Evolutionary conservation across 2,888 invertebrate genomes (phyloP), one percentile per base, ranked within the genome.

Genomic region (Noctua comes): DNA sequence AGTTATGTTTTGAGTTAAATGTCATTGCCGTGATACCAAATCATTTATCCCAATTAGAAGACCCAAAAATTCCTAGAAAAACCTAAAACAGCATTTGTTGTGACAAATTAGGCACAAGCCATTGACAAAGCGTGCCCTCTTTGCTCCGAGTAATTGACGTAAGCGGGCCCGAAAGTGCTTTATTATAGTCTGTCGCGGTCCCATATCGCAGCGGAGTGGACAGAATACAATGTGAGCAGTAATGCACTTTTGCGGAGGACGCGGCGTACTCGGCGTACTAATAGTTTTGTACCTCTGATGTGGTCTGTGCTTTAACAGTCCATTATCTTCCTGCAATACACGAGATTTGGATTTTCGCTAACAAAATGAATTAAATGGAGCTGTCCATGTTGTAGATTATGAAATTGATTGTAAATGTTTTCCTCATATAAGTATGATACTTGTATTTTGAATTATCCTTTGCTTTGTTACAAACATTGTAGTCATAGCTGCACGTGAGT

Each of bases 141-240:
- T 68, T 86, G 70, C 66, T 65, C 57, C 18, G 24, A 59, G 46
- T 84, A 84, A 86, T 79, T 83, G 79, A 84, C 57, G 71, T 80
- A 87, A 86, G 71, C 85, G 76, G 66, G 36, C 65, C 40, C 62
- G 68, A 64, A 76, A 86, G 87, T 84, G 84, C 87, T 85, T 86
- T 86, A 84, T 76, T 71, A 84, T 72, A 76, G 80, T 62, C 54
- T 57, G 59, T 73, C 77, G 59, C 51, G 66, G 66, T 73, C 62
- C 76, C 18, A 27, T 64, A 36, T 79, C 51, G 57, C 75, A 40
- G 46, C 54, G 57, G n/a, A 71, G 48, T 59, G 75, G 54, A 46
- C 76, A 8, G 51, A 64, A 66, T 59, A 76, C 80, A 71, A 65
- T 76, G 84, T 76, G 80, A 57, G 57, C 75, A 71, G 70, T 84